Percentiles rank a stretch among this genome's conserved stretches.
Conservation (phyloP, 2,888 invertebrate species). For the Drosophila multiciliata region DNA sequence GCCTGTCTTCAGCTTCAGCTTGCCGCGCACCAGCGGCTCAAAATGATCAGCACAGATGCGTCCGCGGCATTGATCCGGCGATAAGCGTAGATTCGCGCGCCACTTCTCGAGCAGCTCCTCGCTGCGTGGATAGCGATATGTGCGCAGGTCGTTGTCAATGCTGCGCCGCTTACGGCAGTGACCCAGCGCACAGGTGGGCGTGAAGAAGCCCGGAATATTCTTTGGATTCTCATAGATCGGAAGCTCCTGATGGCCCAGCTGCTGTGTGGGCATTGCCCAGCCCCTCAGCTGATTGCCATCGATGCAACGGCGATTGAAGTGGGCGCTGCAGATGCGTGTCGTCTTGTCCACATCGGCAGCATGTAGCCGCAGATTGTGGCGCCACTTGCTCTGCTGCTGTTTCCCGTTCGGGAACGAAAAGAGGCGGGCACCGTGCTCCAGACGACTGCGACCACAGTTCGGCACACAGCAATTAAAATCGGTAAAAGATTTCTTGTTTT, state of each 20-base stretch:
- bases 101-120: slow-evolving; percentile 74
- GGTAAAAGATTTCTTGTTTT: slow-evolving; percentile 60
- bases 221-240: slow-evolving; percentile 79
- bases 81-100: slow-evolving; percentile 73
- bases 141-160: slow-evolving; percentile 72
- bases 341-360: slow-evolving; percentile 45
- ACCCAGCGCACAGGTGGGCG: slow-evolving; percentile 71
- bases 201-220: slow-evolving; percentile 72
- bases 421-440: slow-evolving; percentile 77
- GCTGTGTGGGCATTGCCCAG: slow-evolving; percentile 79
- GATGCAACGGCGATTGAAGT: slow-evolving; percentile 80
- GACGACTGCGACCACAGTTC: slow-evolving; percentile 68
- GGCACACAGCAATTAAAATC: slow-evolving; percentile 71
- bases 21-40: slow-evolving; percentile 71
- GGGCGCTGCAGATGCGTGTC: slow-evolving; percentile 72
- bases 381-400: slow-evolving; percentile 76
- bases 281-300: slow-evolving; percentile 73
- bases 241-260: slow-evolving; percentile 70
- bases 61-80: slow-evolving; percentile 69
- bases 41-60: slow-evolving; percentile 79
- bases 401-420: slow-evolving; percentile 72
- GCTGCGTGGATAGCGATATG: slow-evolving; percentile 76
- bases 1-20: slow-evolving; percentile 73
- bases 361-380: slow-evolving; percentile 76
- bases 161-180: slow-evolving; percentile 73